Evolutionary conservation across 2,888 invertebrate species (phyloP).

Genomic region (Synergus gifuensis): DNA sequence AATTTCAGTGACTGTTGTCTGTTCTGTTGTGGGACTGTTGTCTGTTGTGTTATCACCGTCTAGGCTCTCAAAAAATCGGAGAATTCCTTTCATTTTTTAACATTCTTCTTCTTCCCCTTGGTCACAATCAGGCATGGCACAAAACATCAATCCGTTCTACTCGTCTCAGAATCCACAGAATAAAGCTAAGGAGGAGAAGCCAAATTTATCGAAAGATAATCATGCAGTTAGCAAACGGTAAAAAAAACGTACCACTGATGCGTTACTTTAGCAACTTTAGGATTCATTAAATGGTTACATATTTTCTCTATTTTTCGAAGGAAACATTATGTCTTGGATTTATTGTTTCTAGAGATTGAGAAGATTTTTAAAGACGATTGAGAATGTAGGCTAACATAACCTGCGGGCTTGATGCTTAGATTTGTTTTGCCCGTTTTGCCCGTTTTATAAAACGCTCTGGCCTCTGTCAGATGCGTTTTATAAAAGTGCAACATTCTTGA

Average conservation of each 20-base stretch:
- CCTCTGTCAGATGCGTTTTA: neutral
- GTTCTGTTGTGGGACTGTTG: constrained; percentile 57
- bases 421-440: constrained; percentile 7
- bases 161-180: constrained; percentile 85
- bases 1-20: constrained; percentile 74
- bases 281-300: neutral
- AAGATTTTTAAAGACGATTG: neutral
- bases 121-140: constrained; percentile 83
- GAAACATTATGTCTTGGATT: neutral
- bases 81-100: constrained; percentile 11
- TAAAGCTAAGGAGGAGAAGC: constrained; percentile 90
- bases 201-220: constrained; percentile 85
- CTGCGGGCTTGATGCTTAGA: constrained; percentile 21
- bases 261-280: neutral
- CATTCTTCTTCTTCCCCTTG: neutral
- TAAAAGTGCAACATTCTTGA: neutral
- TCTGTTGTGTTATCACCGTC: neutral
- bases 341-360: constrained; percentile 39
- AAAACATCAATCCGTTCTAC: constrained; percentile 91
- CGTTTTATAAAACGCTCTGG: too few species aligned
- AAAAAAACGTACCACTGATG: constrained; percentile 52
- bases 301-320: neutral
- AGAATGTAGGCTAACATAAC: constrained; percentile 44
- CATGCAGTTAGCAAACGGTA: constrained; percentile 95
- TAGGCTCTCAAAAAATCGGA: neutral